Percentiles rank a stretch among this genome's conserved stretches.
These are phyloP conservation scores for Mellilla xanthometata DNA, from an alignment of 2,888 invertebrate species.

Conservation along the genomic window DNA sequence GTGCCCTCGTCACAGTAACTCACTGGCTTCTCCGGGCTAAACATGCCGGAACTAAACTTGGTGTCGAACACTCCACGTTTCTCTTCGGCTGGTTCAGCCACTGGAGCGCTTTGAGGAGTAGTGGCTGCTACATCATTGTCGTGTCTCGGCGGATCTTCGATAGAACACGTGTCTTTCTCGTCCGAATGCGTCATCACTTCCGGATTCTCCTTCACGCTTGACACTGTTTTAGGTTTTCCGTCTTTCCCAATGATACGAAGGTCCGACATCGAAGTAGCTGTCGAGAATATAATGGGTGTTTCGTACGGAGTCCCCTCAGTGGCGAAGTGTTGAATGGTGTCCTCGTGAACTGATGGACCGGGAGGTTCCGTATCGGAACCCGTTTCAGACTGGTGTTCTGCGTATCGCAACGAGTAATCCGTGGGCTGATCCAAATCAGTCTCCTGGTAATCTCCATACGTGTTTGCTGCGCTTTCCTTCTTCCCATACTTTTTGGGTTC, in stretches of 20 bases:
- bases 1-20: constrained; percentile 95
- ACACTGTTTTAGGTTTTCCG: constrained; percentile 50
- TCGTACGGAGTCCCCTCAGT: constrained; percentile 95
- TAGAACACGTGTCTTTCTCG: constrained; percentile 75
- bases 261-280: constrained; percentile 95
- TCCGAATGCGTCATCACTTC: constrained; percentile 78
- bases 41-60: constrained; percentile 85
- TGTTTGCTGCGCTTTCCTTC: constrained; percentile 64
- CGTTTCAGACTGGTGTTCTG: constrained; percentile 90
- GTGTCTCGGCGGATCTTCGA: constrained; percentile 70
- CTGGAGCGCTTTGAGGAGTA: constrained; percentile 50
- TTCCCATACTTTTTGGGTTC: constrained; percentile 61
- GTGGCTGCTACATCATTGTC: constrained; percentile 70
- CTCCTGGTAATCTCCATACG: constrained; percentile 89
- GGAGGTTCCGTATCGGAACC: constrained; percentile 79
- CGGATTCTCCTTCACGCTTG: constrained; percentile 63
- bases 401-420: constrained; percentile 94
- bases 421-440: constrained; percentile 96
- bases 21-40: constrained; percentile 90
- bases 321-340: constrained; percentile 94
- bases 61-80: constrained; percentile 70
- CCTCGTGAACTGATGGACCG: constrained; percentile 84
- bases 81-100: constrained; percentile 47
- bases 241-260: constrained; percentile 83
- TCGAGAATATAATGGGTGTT: constrained; percentile 91